Percentiles rank a stretch among this genome's conserved stretches.
Evolutionary conservation across 2,113 vertebrate species (phyloP).

Genomic region (Recurvirostra avosetta): DNA sequence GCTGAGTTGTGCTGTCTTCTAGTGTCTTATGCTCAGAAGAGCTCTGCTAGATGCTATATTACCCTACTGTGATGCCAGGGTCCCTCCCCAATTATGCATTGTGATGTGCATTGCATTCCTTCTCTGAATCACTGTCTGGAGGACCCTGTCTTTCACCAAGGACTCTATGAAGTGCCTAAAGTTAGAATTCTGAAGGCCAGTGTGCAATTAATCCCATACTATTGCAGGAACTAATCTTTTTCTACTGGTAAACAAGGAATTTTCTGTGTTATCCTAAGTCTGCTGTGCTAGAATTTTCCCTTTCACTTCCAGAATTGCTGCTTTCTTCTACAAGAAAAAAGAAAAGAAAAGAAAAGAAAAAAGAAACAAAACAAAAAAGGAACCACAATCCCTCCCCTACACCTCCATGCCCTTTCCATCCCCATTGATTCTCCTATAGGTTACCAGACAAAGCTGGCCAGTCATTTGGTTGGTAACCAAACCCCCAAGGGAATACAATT

Average conservation of each 20-base stretch:
- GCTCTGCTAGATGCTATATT: not conserved
- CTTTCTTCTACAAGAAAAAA: not conserved
- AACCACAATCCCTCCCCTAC: not conserved
- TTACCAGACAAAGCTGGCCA: not conserved
- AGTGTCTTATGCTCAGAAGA: not conserved
- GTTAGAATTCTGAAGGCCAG: not conserved
- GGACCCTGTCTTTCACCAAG: not conserved
- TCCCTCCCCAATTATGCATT: not conserved
- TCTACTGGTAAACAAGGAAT: not conserved
- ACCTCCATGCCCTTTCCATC: not conserved
- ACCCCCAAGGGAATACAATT: not conserved
- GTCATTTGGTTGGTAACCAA: not conserved
- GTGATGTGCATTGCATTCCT: not conserved
- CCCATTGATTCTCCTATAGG: not conserved
- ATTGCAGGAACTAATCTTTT: not conserved
- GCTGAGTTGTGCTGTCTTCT: not conserved
- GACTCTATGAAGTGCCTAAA: not conserved
- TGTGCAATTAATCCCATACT: not conserved
- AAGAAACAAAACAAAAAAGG: not conserved
- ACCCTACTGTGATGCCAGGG: not conserved
- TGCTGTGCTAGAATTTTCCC: not conserved
- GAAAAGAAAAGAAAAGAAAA: not conserved
- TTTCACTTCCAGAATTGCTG: not conserved
- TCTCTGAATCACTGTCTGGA: not conserved
- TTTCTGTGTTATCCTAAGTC: not conserved